Conservation (phyloP, 2,113 vertebrate genomes). For the Crotalus horridus region DNA sequence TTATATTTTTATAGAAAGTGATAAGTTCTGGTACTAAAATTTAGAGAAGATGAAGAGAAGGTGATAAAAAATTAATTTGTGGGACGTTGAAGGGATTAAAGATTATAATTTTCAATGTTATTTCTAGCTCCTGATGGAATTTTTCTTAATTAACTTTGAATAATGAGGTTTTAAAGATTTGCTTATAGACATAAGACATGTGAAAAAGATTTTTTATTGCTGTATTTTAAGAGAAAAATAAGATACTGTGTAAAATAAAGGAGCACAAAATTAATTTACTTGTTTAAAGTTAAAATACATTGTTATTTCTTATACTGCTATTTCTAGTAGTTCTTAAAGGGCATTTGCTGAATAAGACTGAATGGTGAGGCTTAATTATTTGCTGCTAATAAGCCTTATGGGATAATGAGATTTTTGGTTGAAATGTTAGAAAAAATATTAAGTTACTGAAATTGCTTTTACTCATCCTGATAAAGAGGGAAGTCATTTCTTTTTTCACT, state of each 20-base stretch:
- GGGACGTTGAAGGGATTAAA: neutral
- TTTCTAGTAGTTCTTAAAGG: neutral
- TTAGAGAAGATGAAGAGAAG: neutral
- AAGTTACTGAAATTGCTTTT: neutral
- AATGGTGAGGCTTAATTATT: neutral
- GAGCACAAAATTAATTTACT: neutral
- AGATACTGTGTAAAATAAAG: neutral
- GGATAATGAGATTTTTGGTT: neutral
- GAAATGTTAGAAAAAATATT: neutral
- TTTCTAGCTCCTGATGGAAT: neutral
- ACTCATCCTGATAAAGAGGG: neutral
- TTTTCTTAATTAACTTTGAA: neutral
- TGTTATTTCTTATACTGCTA: neutral
- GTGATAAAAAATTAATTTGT: neutral
- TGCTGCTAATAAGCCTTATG: neutral
- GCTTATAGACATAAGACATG: neutral
- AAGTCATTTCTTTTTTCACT: neutral
- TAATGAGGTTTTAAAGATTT: neutral
- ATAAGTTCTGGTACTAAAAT: neutral
- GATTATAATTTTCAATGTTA: neutral
- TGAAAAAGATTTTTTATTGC: neutral
- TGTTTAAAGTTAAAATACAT: neutral
- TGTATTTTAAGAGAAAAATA: neutral
- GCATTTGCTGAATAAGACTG: neutral
- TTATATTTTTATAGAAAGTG: neutral